phyloP scores from a whole-genome alignment of 1,140 invertebrate genomes.

The Tigriopus japonicus region DNA sequence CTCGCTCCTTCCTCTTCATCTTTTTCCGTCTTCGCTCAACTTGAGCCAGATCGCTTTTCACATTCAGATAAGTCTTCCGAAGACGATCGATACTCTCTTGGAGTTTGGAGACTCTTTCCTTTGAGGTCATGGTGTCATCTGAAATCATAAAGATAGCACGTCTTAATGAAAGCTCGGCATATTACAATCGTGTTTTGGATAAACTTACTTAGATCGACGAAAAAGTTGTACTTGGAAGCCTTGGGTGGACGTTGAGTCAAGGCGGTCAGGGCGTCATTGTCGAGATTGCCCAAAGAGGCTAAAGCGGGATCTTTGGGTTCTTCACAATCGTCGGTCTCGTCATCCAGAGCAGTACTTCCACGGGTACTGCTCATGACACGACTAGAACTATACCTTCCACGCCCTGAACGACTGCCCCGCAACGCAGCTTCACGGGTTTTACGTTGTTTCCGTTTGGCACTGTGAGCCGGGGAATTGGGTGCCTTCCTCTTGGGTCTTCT shows the following conservation, averaged over 20 bases:
- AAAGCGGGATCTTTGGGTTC: slow-evolving; percentile 4
- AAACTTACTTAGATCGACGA: slow-evolving; percentile 9
- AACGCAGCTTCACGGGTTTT: background rate
- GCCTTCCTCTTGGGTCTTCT: background rate
- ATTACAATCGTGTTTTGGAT: too few species aligned
- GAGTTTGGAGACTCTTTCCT: background rate
- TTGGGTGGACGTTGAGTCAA: slow-evolving; percentile 7
- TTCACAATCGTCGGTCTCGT: slow-evolving; percentile 7
- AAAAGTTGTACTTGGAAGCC: slow-evolving; percentile 13
- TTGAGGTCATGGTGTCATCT: slow-evolving; percentile 8
- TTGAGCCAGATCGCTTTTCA: slow-evolving; percentile 4
- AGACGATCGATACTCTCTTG: slow-evolving; percentile 2
- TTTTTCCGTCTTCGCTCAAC: slow-evolving; percentile 9
- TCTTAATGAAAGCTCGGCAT: too few species aligned
- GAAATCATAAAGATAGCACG: background rate
- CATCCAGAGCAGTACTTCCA: background rate
- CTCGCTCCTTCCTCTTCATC: slow-evolving; percentile 9
- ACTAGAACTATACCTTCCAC: background rate
- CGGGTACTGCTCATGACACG: background rate
- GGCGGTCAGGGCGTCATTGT: slow-evolving; percentile 8
- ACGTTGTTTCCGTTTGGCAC: background rate
- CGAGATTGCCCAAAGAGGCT: background rate
- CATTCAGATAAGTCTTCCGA: slow-evolving; percentile 10
- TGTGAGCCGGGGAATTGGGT: background rate
- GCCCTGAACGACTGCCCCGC: background rate